Base-by-base conservation (phyloP, 2,113 vertebrate genomes). In the Misgurnus anguillicaudatus region DNA sequence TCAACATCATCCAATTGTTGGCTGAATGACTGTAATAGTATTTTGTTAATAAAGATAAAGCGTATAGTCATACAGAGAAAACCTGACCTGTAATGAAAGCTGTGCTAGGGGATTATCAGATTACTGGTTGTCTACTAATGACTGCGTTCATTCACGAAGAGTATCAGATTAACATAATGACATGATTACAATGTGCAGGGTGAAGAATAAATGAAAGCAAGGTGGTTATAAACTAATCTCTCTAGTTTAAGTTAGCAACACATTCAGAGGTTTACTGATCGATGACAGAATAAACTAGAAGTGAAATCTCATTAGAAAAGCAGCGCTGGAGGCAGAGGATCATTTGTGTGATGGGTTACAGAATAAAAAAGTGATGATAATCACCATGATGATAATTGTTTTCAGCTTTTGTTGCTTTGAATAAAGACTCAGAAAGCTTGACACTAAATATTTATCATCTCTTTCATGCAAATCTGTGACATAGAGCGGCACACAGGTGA, bases 371-470 rank as follows among this genome's bases (percentile, higher is more conserved):
- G 85, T 3, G 24, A 31, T 31, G 57, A 75, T 79, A 85, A 68
- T 69, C 51, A 82, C 65, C 48, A 19, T 75, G 65, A 73, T 84
- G 42, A 61, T 77, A 78, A 85, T 51, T 83, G 36, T 78, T 77
- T 42, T 69, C 47, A 81, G 77, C 69, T 85, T 81, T 83, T 88
- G 85, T 89, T 86, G 86, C 80, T 73, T 57, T 78, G 45, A 85
- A 38, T 81, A 13, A 3, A 73, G 24, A 81, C 82, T 84, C 78
- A 48, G 61, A 9, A 85, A 71, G 60, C 64, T 77, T 74, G 60
- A 58, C 63, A 85, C 86, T 84, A 87, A 89, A 89, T 89, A 89
- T 90, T 88, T 76, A 89, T 88, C 9, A 58, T 76, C 80, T 51
- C 85, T 90, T 87, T 90, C 36, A 86, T 86, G 82, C 79, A 48